A percentile compares a stretch with the other conserved stretches of the same genome.
phyloP scores from a whole-genome alignment of 2,113 vertebrate species.

The Pantherophis guttatus region DNA sequence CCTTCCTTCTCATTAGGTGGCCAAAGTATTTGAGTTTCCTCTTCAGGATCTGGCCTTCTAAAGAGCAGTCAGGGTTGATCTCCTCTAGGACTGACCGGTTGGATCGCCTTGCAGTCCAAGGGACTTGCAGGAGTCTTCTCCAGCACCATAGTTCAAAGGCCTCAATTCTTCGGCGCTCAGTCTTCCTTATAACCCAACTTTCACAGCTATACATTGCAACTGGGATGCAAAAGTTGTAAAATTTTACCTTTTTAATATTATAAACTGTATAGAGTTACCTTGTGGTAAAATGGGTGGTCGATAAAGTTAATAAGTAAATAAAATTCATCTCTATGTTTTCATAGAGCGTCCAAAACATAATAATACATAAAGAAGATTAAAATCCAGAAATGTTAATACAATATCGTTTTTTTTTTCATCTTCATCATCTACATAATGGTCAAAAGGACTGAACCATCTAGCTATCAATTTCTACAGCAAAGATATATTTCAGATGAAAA shows the following conservation, averaged over 20 bases:
- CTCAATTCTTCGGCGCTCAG: too few species aligned
- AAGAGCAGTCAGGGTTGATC: too few species aligned
- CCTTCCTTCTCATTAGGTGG: too few species aligned
- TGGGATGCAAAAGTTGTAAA: background rate
- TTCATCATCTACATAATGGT: background rate
- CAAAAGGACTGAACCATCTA: background rate
- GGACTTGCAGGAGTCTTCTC: too few species aligned
- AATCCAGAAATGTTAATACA: background rate
- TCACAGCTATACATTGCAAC: too few species aligned
- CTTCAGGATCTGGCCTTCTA: too few species aligned
- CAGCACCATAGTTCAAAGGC: too few species aligned
- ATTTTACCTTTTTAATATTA: background rate
- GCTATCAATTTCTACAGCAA: background rate
- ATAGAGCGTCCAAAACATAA: background rate
- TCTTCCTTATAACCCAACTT: too few species aligned
- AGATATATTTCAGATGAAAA: background rate
- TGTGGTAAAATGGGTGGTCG: background rate
- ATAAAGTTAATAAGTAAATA: background rate
- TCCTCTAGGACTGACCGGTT: too few species aligned
- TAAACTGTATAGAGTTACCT: background rate
- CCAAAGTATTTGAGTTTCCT: too few species aligned
- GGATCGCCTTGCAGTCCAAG: too few species aligned
- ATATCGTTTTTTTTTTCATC: background rate
- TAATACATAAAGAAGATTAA: background rate
- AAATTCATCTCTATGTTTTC: background rate